Conservation (phyloP, 92 coral and sea anemone genomes). For the Parazoanthus darwini region DNA sequence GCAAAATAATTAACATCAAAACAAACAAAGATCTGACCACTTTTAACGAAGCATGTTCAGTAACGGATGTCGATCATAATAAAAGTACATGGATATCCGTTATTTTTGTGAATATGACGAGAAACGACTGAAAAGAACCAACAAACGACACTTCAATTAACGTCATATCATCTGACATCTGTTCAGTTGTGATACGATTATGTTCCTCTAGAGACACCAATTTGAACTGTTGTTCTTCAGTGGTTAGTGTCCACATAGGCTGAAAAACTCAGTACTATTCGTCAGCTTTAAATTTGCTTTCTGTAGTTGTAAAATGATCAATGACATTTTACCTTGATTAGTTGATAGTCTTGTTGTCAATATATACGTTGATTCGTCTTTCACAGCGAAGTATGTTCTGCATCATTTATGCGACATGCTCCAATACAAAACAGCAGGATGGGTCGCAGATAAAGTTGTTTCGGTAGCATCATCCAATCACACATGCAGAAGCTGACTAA, state of each 20-base stretch:
- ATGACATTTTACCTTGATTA: not conserved
- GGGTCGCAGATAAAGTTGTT: not conserved
- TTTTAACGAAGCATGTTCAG: too few relatives aligned
- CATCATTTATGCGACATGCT: not conserved
- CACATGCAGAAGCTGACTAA: not conserved
- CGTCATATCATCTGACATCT: not conserved
- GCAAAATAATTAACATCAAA: not conserved
- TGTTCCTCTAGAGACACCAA: not conserved
- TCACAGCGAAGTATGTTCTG: not conserved
- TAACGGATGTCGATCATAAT: too few relatives aligned
- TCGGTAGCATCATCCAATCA: not conserved
- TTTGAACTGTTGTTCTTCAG: not conserved
- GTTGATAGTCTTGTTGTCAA: not conserved
- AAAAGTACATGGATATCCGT: not conserved
- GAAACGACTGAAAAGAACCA: not conserved
- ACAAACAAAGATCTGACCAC: too few relatives aligned
- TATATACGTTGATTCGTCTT: not conserved
- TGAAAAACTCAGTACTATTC: not conserved
- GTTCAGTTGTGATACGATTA: not conserved
- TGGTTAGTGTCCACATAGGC: too few relatives aligned
- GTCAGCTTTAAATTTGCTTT: not conserved
- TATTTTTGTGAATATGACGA: not conserved
- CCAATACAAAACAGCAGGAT: not conserved
- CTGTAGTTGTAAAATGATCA: not conserved
- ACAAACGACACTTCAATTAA: too few relatives aligned